Evolutionary conservation across 1,140 invertebrate species (phyloP), one percentile per base, ranked within the genome.

Genomic region (Steinernema feltiae): DNA sequence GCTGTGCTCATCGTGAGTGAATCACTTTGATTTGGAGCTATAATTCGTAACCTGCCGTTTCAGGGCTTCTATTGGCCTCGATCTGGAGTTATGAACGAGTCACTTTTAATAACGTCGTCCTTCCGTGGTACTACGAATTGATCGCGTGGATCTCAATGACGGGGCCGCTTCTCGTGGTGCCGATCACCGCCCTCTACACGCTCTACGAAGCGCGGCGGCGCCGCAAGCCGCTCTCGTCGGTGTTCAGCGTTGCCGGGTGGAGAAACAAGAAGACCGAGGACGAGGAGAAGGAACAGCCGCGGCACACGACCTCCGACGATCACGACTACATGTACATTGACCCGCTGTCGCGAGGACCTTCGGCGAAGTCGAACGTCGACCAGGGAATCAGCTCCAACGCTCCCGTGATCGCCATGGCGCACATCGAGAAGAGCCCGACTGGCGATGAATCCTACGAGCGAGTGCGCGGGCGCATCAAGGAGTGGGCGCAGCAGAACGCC

Each of bases 101-200:
- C 0, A 70, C 41, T n/a, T 84, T 84, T 72, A 84, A 77, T 29
- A 78, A 77, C 1, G 30, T 71, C n/a, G 48, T 70, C 12, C 73
- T 84, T n/a, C 84, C 84, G 12, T 82, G 71, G 69, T 46, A 48
- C 48, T 84, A 85, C 48, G 83, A 85, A 70, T 31, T 78, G n/a
- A 80, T 85, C 32, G 83, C 83, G 18, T 84, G 84, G 83, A 75
- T 85, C 17, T 72, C 78, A 17, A 84, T 84, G 83, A 79, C 83
- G 21, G 83, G 83, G 2, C 82, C 81, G 17, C 70, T 83, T 21
- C 70, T 84, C 27, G 74, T 83, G 69, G 77, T 84, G 1, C 83
- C 81, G 17, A 63, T 77, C 27, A 81, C 74, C 1, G 76, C 76
- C 7, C 12, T 63, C 53, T 63, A 63, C 24, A 63, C 53, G 53